Conservation (phyloP, 1,140 invertebrate genomes). For the Luehdorfia chinensis region DNA sequence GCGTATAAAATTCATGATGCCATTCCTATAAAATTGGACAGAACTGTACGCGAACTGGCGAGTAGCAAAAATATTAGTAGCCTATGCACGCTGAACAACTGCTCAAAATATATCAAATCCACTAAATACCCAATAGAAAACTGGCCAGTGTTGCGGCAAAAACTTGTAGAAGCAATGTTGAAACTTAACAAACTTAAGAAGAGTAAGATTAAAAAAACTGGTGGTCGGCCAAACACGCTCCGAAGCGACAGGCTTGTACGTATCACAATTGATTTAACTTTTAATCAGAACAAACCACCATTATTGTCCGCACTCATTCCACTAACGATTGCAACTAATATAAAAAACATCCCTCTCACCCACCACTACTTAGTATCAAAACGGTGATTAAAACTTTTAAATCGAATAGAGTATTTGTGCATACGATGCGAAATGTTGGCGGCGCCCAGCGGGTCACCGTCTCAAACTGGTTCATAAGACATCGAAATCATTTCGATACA, state of each 20-base stretch:
- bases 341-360: conserved; percentile 44
- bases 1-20: conserved; percentile 68
- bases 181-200: conserved; percentile 61
- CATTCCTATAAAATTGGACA: conserved; percentile 68
- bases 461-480: conserved; percentile 37
- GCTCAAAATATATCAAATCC: conserved; percentile 65
- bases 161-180: conserved; percentile 59
- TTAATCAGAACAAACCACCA: conserved; percentile 49
- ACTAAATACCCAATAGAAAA: conserved; percentile 66
- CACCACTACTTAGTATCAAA: conserved; percentile 53
- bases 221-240: conserved; percentile 43
- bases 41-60: conserved; percentile 50
- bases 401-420: conserved; percentile 69
- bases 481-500: conserved; percentile 26
- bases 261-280: conserved; percentile 53
- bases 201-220: conserved; percentile 44
- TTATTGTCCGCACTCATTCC: conserved; percentile 68
- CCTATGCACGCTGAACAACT: conserved; percentile 63
- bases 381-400: conserved; percentile 57
- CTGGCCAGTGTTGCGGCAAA: conserved; percentile 48
- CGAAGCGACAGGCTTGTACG: conserved; percentile 37
- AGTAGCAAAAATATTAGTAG: conserved; percentile 73
- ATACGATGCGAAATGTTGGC: conserved; percentile 38
- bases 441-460: conserved; percentile 22
- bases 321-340: conserved; percentile 64